Evolutionary conservation across 2,888 invertebrate species (phyloP).

Genomic region (Brachyptera risi): DNA sequence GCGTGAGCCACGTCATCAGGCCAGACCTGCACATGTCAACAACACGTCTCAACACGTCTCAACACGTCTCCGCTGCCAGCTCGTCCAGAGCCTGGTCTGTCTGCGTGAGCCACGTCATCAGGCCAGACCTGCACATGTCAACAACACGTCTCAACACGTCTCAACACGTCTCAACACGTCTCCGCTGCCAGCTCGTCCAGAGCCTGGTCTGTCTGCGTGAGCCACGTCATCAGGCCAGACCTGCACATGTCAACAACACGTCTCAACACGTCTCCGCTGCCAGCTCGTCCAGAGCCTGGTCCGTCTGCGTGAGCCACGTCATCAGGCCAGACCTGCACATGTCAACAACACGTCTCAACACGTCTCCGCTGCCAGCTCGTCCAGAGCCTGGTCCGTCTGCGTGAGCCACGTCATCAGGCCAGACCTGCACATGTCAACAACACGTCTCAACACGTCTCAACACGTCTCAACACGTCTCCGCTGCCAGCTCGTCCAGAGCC

Average conservation of each 20-base stretch:
- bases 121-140: constrained; percentile 48
- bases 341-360: no score
- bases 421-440: no score
- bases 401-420: constrained; percentile 86
- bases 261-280: constrained; percentile 61
- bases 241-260: constrained; percentile 29
- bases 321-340: constrained; percentile 70
- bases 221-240: constrained; percentile 81
- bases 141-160: no score
- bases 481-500: constrained; percentile 71
- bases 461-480: no score
- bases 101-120: constrained; percentile 89
- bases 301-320: constrained; percentile 88
- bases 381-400: constrained; percentile 78
- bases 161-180: no score
- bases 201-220: constrained; percentile 70
- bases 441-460: no score
- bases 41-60: no score
- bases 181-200: constrained; percentile 77
- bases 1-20: constrained; percentile 85
- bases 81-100: constrained; percentile 73
- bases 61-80: constrained; percentile 67
- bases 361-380: constrained; percentile 67
- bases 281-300: constrained; percentile 73
- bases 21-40: constrained; percentile 49